Base-by-base conservation (phyloP, 2,797 vertebrate genomes). In the Phrynocephalus forsythii region DNA sequence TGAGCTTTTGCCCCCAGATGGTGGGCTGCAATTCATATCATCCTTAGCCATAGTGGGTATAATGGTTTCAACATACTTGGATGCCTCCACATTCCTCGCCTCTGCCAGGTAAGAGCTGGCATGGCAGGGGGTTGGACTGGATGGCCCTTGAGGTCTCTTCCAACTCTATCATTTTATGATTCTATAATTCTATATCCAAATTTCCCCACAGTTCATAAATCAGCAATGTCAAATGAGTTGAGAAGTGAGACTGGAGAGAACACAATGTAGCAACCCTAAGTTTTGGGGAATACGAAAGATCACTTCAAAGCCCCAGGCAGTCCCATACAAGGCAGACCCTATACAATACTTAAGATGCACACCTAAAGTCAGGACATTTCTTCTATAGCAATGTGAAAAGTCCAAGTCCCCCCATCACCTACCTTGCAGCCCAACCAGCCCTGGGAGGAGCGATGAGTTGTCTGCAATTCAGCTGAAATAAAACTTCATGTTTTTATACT, bases 401-500 rank as follows among this genome's bases (percentile, higher is more conserved):
- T 1, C 18, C 22, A 5, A 1, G 6, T 28, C 79, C 44, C 24
- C 5, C 30, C 33, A n/a, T 1, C 38, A 89, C 88, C 77, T 86
- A 85, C 88, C 3, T 80, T 50, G 77, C 71, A 28, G 44, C 50
- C 18, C 48, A 26, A 11, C 2, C 50, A 50, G 71, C 60, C 30
- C n/a, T 11, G 6, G 48, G 6, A 24, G 7, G 9, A 20, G 44
- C 52, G 13, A 15, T 8, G 50, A 69, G 38, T 22, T 6, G 18
- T 38, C 52, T 38, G 77, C 52, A 73, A 8, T 20, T 52, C 22
- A 1, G 4, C 26, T 15, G 44, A 73, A 71, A 16, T 38, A 22
- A 28, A 67, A 8, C 13, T 2, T 73, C 24, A 26, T 6, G 1
- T 81, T 88, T 86, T 86, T 86, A 89, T 86, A 89, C 24, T 1